Evolutionary conservation across 92 coral and sea anemone genomes (phyloP), one percentile per base, ranked within the genome.

Genomic region (Pocillopora meandrina): DNA sequence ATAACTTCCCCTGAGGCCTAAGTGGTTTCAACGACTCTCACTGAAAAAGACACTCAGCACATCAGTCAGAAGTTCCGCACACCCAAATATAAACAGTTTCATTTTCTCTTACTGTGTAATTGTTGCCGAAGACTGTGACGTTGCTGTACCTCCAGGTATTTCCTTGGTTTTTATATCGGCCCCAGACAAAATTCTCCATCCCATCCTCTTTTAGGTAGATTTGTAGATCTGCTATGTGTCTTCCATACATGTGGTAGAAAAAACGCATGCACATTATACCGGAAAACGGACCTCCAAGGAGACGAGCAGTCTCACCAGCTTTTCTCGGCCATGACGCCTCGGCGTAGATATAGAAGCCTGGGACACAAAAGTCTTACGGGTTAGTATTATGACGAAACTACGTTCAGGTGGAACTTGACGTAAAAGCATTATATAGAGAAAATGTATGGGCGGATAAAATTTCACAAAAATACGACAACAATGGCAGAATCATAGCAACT

Each of bases 191-290:
- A 63, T 73, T 84, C 60, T 84, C 72, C 31, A 63, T 75, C 2
- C 94, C 95, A n/a, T 72, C 61, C 21, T 84, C 82, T 5, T 83
- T 70, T 68, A 91, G 68, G 71, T 80, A 91, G 63, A 97, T 83
- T 68, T 86, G 86, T 68, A 97, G 76, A 57, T 89, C 87, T 16
- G 91, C 95, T 7, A 94, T 64, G 33, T 89, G 80, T 26, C 65
- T 78, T 31, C 99, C 99, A 57, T 81, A 88, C 99, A 97, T 97
- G 75, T 97, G 95, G 73, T 92, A 94, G 61, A 81, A 91, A 69
- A 97, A 94, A 10, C 88, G 89, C 90, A 97, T 89, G 67, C 99
- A 94, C 60, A 76, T 85, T 13, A 87, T 92, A 12, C 93, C 93
- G 56, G 93, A 82, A 26, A 92, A 77, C 14, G 91, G 94, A 1